Evolutionary conservation across 2,113 vertebrate species (phyloP).

Genomic region (Turdus rufiventris): DNA sequence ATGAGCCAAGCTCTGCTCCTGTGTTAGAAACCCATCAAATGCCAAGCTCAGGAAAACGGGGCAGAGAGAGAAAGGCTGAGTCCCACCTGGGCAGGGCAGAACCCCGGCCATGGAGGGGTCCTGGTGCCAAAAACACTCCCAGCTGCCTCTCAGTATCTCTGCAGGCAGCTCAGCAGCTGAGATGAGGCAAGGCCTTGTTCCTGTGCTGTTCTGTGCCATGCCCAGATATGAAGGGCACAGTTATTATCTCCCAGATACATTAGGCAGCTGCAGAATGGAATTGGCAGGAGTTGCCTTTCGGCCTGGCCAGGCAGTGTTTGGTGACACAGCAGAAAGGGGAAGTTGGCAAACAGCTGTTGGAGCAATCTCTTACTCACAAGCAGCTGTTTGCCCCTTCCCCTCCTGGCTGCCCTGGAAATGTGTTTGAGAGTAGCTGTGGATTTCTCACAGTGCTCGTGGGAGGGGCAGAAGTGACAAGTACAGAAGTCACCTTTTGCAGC

Average conservation of each 20-base stretch:
- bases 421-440: not conserved
- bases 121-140: not conserved
- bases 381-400: not conserved
- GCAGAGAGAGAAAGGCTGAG: not conserved
- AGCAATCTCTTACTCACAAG: not conserved
- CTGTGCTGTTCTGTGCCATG: not conserved
- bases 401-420: not conserved
- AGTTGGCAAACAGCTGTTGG: not conserved
- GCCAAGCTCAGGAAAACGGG: not conserved
- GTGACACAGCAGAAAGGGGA: not conserved
- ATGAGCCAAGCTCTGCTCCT: not conserved
- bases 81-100: not conserved
- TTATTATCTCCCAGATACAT: slow-evolving; percentile 5
- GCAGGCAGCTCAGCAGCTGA: not conserved
- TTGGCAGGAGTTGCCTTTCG: not conserved
- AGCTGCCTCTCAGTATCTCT: not conserved
- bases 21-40: not conserved
- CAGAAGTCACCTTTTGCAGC: not conserved
- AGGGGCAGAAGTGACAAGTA: not conserved
- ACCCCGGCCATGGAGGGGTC: fast-evolving
- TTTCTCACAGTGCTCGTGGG: not conserved
- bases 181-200: not conserved
- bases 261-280: not conserved
- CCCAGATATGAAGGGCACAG: not conserved
- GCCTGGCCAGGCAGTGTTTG: not conserved